These are phyloP conservation scores for Acholoe squamosa DNA, from an alignment of 2,888 invertebrate genomes.

Conservation along the genomic window DNA sequence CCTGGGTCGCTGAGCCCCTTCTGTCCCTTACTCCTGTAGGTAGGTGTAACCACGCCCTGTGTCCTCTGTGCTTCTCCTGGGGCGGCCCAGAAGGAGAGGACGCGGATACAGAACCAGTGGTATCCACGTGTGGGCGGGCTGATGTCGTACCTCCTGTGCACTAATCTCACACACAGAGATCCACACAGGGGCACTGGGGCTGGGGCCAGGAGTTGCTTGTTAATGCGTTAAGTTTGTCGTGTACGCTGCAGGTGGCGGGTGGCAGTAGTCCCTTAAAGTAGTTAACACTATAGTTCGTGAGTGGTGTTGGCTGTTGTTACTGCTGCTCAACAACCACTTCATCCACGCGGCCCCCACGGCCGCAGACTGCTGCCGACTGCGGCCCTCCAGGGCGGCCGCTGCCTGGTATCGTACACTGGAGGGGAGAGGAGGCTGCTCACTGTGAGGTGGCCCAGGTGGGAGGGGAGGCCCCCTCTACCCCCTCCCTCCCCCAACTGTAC, in stretches of 20 bases:
- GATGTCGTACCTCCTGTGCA: background rate
- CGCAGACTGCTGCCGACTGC: slow-evolving; percentile 4
- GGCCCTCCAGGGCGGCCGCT: background rate
- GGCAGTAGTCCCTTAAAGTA: background rate
- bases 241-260: background rate
- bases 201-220: too few relatives aligned
- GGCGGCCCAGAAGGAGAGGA: background rate
- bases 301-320: background rate
- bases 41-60: background rate
- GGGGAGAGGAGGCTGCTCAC: background rate
- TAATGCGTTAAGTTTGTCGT: background rate
- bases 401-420: slow-evolving; percentile 2
- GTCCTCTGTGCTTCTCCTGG: background rate
- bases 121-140: slow-evolving; percentile 18
- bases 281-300: background rate
- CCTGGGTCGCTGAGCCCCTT: background rate
- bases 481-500: background rate
- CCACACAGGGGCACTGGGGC: too few relatives aligned
- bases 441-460: slow-evolving; percentile 34
- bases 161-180: too few relatives aligned
- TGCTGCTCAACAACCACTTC: slow-evolving; percentile 1
- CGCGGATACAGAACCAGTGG: background rate
- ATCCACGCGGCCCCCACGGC: background rate
- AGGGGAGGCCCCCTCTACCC: background rate
- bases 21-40: background rate